These are phyloP conservation scores for Cyprinodon brontotheroides DNA, from an alignment of 2,113 vertebrate genomes.

Conservation along the genomic window DNA sequence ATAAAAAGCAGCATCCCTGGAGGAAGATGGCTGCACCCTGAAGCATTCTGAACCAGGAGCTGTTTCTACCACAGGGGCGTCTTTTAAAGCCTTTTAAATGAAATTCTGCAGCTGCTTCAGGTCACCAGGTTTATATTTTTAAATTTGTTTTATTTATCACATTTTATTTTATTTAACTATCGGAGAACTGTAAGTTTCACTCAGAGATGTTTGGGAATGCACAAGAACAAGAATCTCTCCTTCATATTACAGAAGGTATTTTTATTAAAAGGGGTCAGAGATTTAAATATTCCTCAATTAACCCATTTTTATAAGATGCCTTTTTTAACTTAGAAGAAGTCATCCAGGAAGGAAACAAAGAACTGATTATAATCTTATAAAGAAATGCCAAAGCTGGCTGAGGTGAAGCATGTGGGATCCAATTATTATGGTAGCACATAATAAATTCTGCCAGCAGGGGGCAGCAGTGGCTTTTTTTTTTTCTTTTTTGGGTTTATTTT, in stretches of 20 bases:
- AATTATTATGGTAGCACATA: neutral
- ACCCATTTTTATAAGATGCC: neutral
- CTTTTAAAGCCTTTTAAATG: neutral
- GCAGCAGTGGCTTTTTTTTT: constrained; percentile 25
- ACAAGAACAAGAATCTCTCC: neutral
- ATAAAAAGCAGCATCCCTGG: neutral
- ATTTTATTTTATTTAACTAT: constrained; percentile 4
- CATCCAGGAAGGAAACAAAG: too few relatives aligned
- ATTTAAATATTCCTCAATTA: neutral
- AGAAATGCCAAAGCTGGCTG: neutral
- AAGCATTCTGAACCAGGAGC: neutral
- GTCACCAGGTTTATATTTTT: neutral
- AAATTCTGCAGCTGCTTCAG: neutral
- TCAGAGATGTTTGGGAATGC: neutral
- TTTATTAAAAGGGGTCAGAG: neutral
- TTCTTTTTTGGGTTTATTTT: neutral
- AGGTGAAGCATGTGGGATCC: neutral
- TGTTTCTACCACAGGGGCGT: constrained; percentile 4
- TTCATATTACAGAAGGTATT: neutral
- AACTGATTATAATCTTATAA: neutral
- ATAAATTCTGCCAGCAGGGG: constrained; percentile 41
- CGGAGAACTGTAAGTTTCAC: neutral
- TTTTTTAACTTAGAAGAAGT: neutral
- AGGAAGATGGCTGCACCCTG: neutral
- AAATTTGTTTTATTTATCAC: constrained; percentile 13